phyloP scores from a whole-genome alignment of 2,113 vertebrate species.

The Acrocephalus kingi region DNA sequence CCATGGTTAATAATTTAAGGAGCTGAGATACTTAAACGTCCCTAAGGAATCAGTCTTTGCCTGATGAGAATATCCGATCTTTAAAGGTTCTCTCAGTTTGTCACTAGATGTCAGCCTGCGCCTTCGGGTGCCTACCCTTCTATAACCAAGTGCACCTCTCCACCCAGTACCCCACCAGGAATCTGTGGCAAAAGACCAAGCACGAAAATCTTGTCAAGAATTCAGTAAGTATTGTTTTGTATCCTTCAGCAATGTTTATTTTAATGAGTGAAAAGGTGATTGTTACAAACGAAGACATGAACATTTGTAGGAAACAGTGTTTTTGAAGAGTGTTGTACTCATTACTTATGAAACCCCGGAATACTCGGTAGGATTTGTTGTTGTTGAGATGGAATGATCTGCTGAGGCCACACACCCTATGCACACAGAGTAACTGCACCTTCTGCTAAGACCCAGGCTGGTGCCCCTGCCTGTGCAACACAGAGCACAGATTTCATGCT shows the following conservation, averaged over 20 bases:
- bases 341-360: fast-evolving
- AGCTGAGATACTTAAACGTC: not conserved
- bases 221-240: not conserved
- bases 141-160: too few relatives aligned
- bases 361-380: not conserved
- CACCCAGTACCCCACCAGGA: not conserved
- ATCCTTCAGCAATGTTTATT: slow-evolving; percentile 31
- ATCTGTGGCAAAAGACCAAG: fast-evolving
- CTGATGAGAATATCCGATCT: not conserved
- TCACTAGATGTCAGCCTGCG: slow-evolving; percentile 62
- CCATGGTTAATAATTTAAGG: not conserved
- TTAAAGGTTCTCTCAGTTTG: not conserved
- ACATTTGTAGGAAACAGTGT: not conserved
- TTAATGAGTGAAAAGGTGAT: not conserved
- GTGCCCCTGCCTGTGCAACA: not conserved
- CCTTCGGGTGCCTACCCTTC: not conserved
- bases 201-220: not conserved
- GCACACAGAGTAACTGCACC: not conserved
- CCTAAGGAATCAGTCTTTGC: not conserved
- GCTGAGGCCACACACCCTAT: too few relatives aligned
- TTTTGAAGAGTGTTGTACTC: not conserved
- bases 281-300: not conserved
- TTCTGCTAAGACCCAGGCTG: not conserved
- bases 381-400: not conserved
- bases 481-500: not conserved